Evolutionary conservation across 2,888 invertebrate species (phyloP).

Genomic region (Hofmannophila pseudospretella): DNA sequence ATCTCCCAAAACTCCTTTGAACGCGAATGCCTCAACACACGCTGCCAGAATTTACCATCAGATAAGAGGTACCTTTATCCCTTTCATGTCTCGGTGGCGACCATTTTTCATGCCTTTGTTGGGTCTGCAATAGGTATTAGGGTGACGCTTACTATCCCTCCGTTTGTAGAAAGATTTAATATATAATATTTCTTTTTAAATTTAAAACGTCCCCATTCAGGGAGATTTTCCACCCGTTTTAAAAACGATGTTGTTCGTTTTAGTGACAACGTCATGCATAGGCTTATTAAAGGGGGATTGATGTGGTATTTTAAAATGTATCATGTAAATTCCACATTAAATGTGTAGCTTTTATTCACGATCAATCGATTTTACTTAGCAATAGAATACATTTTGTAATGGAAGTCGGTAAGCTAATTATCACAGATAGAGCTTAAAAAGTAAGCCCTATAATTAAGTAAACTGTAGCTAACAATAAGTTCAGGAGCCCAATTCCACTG

Average conservation of each 20-base stretch:
- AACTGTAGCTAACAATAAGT: too few species aligned
- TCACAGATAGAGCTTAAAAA: too few species aligned
- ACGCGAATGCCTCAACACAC: constrained; percentile 38
- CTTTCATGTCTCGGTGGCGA: constrained; percentile 58
- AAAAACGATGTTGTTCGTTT: constrained; percentile 20
- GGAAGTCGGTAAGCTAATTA: too few species aligned
- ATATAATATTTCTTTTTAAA: constrained; percentile 36
- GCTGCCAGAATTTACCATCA: constrained; percentile 52
- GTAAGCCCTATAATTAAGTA: too few species aligned
- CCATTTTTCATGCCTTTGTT: constrained; percentile 75
- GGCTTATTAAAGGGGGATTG: constrained; percentile 18
- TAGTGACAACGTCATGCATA: constrained; percentile 21
- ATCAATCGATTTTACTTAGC: too few species aligned
- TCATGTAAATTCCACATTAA: too few species aligned
- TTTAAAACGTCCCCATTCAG: constrained; percentile 18
- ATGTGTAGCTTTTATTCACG: too few species aligned
- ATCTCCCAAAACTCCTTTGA: constrained; percentile 29
- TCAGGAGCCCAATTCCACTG: too few species aligned
- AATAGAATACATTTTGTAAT: too few species aligned
- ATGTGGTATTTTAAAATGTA: not conserved
- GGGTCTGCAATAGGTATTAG: constrained; percentile 56
- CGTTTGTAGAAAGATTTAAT: constrained; percentile 32
- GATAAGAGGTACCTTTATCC: constrained; percentile 68
- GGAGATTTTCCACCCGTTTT: constrained; percentile 11
- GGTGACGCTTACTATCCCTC: constrained; percentile 41